Percentiles rank a stretch among this genome's conserved stretches.
These are phyloP conservation scores for Cliona cf. orientalis DNA, from an alignment of 37 sponge, comb jelly and placozoan species.

Conservation along the genomic window DNA sequence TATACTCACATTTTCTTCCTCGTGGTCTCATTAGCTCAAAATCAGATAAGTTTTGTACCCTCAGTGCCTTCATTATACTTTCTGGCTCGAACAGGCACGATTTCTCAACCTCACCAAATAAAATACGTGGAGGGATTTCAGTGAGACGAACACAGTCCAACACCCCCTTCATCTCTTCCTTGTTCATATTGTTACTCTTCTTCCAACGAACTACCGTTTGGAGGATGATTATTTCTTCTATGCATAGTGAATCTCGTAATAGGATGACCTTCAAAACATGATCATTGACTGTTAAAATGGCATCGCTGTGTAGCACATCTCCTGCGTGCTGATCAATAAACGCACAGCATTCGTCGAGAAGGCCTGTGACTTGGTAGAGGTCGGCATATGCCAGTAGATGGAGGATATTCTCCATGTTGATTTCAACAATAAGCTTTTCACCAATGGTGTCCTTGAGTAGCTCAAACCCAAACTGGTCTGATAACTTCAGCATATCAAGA, in stretches of 20 bases:
- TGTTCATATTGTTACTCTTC: background rate
- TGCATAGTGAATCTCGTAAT: conserved; percentile 14
- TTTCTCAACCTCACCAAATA: conserved; percentile 7
- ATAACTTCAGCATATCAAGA: conserved; percentile 53
- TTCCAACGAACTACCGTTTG: conserved; percentile 1
- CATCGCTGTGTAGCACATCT: background rate
- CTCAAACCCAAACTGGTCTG: conserved; percentile 53
- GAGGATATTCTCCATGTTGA: conserved; percentile 36
- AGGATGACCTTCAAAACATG: conserved; percentile 2
- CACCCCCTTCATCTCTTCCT: background rate
- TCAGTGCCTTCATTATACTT: background rate
- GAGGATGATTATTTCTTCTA: conserved; percentile 1
- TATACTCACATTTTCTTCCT: conserved; percentile 5
- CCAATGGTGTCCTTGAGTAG: conserved; percentile 46
- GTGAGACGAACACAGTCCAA: conserved; percentile 12
- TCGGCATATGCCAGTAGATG: conserved; percentile 24
- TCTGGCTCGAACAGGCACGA: conserved; percentile 1
- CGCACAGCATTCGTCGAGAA: conserved; percentile 16
- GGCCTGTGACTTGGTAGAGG: conserved; percentile 1
- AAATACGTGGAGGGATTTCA: conserved; percentile 12
- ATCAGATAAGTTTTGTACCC: background rate
- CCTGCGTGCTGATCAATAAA: conserved; percentile 36
- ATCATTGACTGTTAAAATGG: conserved; percentile 1
- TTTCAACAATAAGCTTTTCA: conserved; percentile 29
- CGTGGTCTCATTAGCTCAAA: conserved; percentile 26